Base-by-base conservation (phyloP, 1,140 invertebrate species). In the Maconellicoccus hirsutus region DNA sequence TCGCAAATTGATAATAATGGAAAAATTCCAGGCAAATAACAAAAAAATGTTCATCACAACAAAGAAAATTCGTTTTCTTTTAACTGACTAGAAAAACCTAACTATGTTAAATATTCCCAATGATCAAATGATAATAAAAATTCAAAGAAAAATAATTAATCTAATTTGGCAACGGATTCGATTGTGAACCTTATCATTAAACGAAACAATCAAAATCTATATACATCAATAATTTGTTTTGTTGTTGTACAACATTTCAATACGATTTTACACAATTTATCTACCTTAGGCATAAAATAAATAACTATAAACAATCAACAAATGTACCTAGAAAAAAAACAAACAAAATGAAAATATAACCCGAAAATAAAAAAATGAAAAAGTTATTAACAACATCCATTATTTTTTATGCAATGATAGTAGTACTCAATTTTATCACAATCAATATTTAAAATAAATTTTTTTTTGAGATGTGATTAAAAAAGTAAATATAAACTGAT, bases 371-470 rank as follows among this genome's bases (percentile, higher is more conserved):
- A 66, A 26, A 66, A 23, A 23, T 4, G 6, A 22, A 66, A 26
- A 66, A 23, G 19, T 25, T 2, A 23, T 26, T 14, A 66, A 66
- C 61, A 23, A 25, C 61, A 66, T 25, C n/a, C 3, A 22, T 59
- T 59, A 4, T 22, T 8, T 66, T 16, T 14, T 25, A 66, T 66
- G 61, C 10, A 66, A 66, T 66, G 61, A 66, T 66, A 66, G n/a
- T 8, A n/a, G 21, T 66, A 4, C 19, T 66, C 25, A 66, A 25
- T 66, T 66, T 66, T 66, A 66, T 66, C 61, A 66, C 61, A 66
- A 7, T 59, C 16, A 66, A 66, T 25, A 66, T 19, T 52, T 66
- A 66, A 66, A 8, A 26, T 23, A 26, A 66, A 66, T 66, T 12
- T 66, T 12, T 52, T 52, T 8, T 52, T 52, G 22, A 12, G 25